Evolutionary conservation across 1,140 invertebrate species (phyloP).

Genomic region (Tetramorium parvispinum): DNA sequence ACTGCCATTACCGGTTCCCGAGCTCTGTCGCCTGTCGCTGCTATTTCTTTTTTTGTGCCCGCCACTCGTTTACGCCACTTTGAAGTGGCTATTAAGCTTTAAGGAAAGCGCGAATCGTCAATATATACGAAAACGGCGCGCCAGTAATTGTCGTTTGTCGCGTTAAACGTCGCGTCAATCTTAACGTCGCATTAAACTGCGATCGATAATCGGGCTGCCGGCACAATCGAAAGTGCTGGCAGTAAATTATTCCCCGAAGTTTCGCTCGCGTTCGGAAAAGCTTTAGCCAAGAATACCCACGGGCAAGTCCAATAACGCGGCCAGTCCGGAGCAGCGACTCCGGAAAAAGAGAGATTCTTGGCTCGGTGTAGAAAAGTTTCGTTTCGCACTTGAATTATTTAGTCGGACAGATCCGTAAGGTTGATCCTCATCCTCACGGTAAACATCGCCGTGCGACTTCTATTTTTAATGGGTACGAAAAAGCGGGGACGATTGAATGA

Average conservation of each 20-base stretch:
- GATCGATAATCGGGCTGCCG: neutral
- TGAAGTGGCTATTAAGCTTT: constrained; percentile 11
- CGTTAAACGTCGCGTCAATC: constrained; percentile 23
- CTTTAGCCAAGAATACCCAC: neutral
- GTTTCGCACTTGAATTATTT: constrained; percentile 65
- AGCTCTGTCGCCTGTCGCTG: neutral
- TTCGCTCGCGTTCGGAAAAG: constrained; percentile 24
- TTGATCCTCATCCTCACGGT: neutral
- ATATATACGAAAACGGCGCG: neutral
- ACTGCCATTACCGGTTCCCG: neutral
- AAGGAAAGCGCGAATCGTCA: neutral
- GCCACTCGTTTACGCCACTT: neutral
- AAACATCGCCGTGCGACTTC: neutral
- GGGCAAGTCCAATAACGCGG: constrained; percentile 46
- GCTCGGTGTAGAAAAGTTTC: constrained; percentile 56
- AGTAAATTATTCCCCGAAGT: constrained; percentile 67
- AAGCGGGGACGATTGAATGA: neutral
- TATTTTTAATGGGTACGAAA: constrained; percentile 19
- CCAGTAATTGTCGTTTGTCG: constrained; percentile 13
- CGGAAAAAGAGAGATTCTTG: constrained; percentile 16
- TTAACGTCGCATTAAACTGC: neutral
- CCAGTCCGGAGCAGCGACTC: constrained; percentile 59
- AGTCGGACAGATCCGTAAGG: constrained; percentile 45
- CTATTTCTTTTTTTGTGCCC: neutral
- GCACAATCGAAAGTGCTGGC: constrained; percentile 28